phyloP scores from a whole-genome alignment of 2,113 vertebrate genomes.

The Tragelaphus scriptus region DNA sequence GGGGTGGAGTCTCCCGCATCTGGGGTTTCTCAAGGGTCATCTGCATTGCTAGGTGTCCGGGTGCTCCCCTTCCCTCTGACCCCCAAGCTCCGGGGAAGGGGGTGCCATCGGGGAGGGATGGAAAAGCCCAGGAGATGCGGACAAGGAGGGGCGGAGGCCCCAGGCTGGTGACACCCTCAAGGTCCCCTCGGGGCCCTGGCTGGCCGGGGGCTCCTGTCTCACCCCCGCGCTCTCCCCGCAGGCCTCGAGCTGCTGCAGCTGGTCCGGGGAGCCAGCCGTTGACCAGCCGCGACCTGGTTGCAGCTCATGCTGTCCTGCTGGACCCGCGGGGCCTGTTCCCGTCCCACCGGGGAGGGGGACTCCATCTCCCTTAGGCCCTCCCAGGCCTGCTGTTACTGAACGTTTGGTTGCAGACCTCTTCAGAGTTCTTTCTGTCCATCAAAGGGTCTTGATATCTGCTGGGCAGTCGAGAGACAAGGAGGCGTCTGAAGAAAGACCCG shows the following conservation, averaged over 20 bases:
- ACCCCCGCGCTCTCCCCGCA: neutral
- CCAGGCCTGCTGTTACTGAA: neutral
- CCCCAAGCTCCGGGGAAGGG: neutral
- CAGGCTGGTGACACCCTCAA: neutral
- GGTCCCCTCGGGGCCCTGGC: neutral
- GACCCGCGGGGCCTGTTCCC: rapidly evolving
- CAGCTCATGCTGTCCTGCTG: rapidly evolving
- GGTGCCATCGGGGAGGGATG: neutral
- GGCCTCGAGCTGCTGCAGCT: neutral
- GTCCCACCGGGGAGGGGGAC: rapidly evolving
- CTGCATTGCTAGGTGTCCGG: neutral
- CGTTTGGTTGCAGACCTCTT: no score
- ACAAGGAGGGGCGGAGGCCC: neutral
- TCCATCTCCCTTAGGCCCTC: neutral
- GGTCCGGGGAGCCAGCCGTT: neutral
- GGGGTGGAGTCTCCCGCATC: neutral
- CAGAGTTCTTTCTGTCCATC: neutral
- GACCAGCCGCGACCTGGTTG: neutral
- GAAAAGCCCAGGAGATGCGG: neutral
- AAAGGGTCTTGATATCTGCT: neutral
- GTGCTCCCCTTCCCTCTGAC: neutral
- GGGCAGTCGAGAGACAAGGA: neutral
- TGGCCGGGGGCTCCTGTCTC: neutral
- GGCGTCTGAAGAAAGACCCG: neutral
- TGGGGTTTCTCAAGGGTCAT: neutral